A percentile compares a stretch with the other conserved stretches of the same genome.
Evolutionary conservation across 2,888 invertebrate species (phyloP).

Genomic region (Monochamus alternatus): DNA sequence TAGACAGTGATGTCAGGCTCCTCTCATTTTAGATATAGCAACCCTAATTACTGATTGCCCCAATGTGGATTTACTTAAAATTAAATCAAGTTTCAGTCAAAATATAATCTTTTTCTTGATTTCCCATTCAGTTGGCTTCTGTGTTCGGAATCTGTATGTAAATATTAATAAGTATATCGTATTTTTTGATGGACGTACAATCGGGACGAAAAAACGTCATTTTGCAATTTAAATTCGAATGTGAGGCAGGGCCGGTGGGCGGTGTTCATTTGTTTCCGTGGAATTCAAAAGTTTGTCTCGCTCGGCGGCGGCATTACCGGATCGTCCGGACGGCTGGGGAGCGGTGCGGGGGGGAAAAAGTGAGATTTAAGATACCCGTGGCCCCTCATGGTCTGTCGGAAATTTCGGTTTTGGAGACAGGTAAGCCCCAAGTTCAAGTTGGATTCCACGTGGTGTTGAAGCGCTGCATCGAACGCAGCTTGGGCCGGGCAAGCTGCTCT

Average conservation of each 20-base stretch:
- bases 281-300: conserved; percentile 33
- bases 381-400: conserved; percentile 41
- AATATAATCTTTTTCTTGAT: no score
- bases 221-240: not conserved
- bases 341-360: conserved; percentile 29
- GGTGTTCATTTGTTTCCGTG: conserved; percentile 7
- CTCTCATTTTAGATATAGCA: no score
- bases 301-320: conserved; percentile 6
- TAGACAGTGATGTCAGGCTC: no score
- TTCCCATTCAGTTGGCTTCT: no score
- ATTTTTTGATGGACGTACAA: no score
- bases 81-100: no score
- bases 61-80: no score
- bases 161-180: no score
- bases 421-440: conserved; percentile 55
- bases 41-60: no score
- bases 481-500: conserved; percentile 63
- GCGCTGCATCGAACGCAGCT: conserved; percentile 67
- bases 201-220: no score
- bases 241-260: conserved; percentile 5
- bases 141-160: no score
- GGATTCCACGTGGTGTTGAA: conserved; percentile 59
- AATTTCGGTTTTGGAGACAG: conserved; percentile 50
- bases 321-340: not conserved
- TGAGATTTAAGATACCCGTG: conserved; percentile 39